phyloP scores from a whole-genome alignment of 2,113 vertebrate genomes.

The Sylvilagus bachmani region DNA sequence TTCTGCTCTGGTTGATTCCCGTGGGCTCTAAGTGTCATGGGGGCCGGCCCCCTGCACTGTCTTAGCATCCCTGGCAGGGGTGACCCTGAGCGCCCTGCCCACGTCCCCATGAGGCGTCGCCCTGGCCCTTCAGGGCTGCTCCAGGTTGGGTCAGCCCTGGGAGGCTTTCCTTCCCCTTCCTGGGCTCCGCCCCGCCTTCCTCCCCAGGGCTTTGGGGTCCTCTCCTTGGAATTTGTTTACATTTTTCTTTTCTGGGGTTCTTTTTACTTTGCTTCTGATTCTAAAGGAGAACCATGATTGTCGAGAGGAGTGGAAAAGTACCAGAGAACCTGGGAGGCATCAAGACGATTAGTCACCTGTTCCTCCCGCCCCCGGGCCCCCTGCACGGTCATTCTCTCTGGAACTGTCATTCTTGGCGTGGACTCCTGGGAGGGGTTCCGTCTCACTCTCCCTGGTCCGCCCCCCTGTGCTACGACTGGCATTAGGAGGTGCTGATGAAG shows the following conservation, averaged over 20 bases:
- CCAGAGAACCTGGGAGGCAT: neutral
- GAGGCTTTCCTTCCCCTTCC: no score
- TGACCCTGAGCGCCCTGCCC: neutral
- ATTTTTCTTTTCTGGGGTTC: neutral
- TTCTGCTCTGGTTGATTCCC: neutral
- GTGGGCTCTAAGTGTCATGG: neutral
- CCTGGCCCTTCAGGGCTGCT: neutral
- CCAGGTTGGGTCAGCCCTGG: neutral
- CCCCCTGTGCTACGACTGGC: neutral
- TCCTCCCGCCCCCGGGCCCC: neutral
- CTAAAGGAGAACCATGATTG: neutral
- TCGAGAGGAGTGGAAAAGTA: neutral
- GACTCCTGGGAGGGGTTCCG: neutral
- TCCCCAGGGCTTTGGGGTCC: neutral
- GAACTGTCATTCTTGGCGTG: neutral
- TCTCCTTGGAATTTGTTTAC: neutral
- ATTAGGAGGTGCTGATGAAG: neutral
- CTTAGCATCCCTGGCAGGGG: neutral
- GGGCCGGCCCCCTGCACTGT: neutral
- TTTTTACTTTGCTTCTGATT: constrained; percentile 17
- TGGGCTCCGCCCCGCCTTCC: neutral
- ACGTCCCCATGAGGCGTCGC: neutral
- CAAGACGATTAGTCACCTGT: rapidly evolving
- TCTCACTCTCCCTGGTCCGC: rapidly evolving
- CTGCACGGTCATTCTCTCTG: neutral